These are phyloP conservation scores for Morpho helenor DNA, from an alignment of 2,888 invertebrate species.

Conservation along the genomic window DNA sequence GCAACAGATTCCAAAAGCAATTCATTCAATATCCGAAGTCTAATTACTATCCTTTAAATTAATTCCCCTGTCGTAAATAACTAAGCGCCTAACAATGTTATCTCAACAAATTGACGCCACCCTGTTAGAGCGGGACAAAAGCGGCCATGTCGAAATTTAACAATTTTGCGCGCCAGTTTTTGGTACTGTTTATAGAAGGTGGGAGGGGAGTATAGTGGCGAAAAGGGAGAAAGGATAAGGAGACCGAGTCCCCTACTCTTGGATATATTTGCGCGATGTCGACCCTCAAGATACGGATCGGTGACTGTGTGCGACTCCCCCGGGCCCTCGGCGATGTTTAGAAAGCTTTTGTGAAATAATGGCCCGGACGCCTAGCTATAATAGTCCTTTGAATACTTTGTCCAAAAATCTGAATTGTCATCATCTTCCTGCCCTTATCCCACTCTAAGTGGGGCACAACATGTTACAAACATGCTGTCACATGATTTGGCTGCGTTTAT, in stretches of 20 bases:
- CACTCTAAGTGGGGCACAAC: too few species aligned
- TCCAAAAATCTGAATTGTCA: slow-evolving; percentile 15
- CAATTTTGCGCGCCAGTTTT: slow-evolving; percentile 69
- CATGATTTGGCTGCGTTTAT: too few species aligned
- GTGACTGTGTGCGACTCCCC: slow-evolving; percentile 44
- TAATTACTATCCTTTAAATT: slow-evolving; percentile 51
- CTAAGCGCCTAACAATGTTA: slow-evolving; percentile 54
- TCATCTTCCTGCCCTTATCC: too few species aligned
- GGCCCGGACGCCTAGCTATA: slow-evolving; percentile 33
- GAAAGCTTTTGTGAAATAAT: slow-evolving; percentile 59
- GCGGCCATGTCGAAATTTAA: slow-evolving; percentile 57
- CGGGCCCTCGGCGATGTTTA: slow-evolving; percentile 45
- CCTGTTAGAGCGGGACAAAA: slow-evolving; percentile 53
- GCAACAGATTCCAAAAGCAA: slow-evolving; percentile 23
- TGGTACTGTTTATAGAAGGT: slow-evolving; percentile 70
- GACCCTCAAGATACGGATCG: slow-evolving; percentile 61
- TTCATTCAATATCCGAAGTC: slow-evolving; percentile 37
- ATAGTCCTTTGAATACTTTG: slow-evolving; percentile 24
- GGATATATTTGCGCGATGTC: slow-evolving; percentile 66
- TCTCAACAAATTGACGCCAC: slow-evolving; percentile 68
- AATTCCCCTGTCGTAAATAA: slow-evolving; percentile 61
- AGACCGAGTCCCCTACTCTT: slow-evolving; percentile 67
- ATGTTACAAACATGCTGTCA: too few species aligned
- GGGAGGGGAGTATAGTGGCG: slow-evolving; percentile 54
- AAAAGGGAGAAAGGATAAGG: slow-evolving; percentile 67